Evolutionary conservation across 2,888 invertebrate species (phyloP), one percentile per base, ranked within the genome.

Genomic region (Andrena chrysosceles): DNA sequence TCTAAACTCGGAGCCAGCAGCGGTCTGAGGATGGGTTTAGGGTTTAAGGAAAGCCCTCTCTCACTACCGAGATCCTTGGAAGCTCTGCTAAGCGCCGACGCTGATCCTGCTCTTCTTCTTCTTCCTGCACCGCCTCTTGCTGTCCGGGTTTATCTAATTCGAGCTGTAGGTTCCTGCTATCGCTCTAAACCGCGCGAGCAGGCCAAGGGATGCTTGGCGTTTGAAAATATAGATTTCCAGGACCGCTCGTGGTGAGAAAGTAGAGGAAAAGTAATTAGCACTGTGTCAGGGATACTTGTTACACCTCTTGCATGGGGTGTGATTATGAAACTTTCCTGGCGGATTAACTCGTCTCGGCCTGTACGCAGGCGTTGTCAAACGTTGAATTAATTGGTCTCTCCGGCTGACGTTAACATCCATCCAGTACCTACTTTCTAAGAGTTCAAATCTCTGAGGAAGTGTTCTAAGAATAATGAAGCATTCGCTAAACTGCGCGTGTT

Each of bases 131-230:
- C 75, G 62, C 76, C 83, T 83, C 83, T 89, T 90, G 91, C 88
- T 92, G 91, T 91, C 91, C 80, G 84, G 91, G 92, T 92, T 93
- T 93, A 93, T 94, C 93, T 93, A 93, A 93, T 94, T 93, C 92
- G 90, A 91, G 90, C 91, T 91, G 91, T 91, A 91, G 91, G 90
- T 88, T 89, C 89, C 89, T 85, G 83, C 89, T 90, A 89, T 86
- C 89, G 89, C 84, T 80, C 80, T 84, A 81, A 84, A 88, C 87
- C 85, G 77, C 82, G 70, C 78, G 72, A 56, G 64, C 77, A 49
- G 70, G n/a, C 66, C 73, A 49, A 64, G 48, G 48, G 60, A 6
- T 42, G 52, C 26, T 33, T 20, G 48, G 20, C 56, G 77, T 77
- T 77, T 70, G 69, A 83, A 75, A 87, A 60, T 67, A 60, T 72